Base-by-base conservation (phyloP, 2,797 vertebrate genomes). In the Chanos chanos region DNA sequence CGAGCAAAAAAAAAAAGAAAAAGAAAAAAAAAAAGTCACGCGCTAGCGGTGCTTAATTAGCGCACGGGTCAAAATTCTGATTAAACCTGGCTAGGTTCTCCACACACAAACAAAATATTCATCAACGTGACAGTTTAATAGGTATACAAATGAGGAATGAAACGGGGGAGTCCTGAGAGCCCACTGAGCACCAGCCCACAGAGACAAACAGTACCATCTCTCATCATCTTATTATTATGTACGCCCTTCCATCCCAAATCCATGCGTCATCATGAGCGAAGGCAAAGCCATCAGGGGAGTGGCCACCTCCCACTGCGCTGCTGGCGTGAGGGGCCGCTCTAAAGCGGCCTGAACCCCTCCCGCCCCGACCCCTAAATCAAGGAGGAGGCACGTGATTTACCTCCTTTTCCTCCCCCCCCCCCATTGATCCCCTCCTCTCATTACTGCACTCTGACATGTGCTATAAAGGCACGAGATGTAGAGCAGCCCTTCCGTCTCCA, bases 391-490 rank as follows among this genome's bases (percentile, higher is more conserved):
- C 16, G 7, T 16, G 18, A 60, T 27, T 49, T 12, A 44, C 36
- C 13, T 21, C 34, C 33, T 41, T 41, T 19, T 25, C 22, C 45
- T 50, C 24, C 50, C 24, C 4, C 8, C 24, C 7, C 0, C 12
- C 21, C 61, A 72, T 72, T 37, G 60, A 72, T 68, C 53, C 34
- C 13, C 16, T 49, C 28, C 51, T 45, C 43, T 59, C 59, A 68
- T 60, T 72, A 67, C 34, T 19, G 40, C 10, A n/a, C 13, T 27
- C 39, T 19, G 12, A 61, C 43, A 64, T 51, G 33, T 18, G 40
- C 40, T 50, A 44, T 53, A 64, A 54, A n/a, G 5, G 30, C 36
- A 61, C 58, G n/a, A 30, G 27, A 18, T 27, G 27, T 30, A 30
- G 15, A 8, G 27, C 6, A 8, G 9, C 12, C 24, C 13, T 22